Evolutionary conservation across 2,888 invertebrate genomes (phyloP).

Genomic region (Athetis lepigone): DNA sequence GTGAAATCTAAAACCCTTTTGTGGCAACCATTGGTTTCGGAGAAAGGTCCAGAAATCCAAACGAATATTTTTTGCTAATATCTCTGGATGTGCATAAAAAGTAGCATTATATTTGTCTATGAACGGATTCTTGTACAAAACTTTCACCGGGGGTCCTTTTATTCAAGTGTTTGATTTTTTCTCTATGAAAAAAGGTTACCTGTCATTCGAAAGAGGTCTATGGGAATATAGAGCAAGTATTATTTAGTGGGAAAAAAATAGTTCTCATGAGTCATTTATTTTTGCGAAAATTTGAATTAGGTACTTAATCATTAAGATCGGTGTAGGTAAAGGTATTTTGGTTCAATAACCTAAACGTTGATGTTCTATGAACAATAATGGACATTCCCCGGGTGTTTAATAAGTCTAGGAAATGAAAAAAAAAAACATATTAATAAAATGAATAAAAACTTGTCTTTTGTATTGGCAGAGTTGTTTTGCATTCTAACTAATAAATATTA

Average conservation of each 20-base stretch:
- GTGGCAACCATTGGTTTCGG: constrained; percentile 70
- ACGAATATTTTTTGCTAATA: constrained; percentile 75
- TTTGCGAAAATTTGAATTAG: constrained; percentile 13
- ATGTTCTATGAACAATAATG: too few species aligned
- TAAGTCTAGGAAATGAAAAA: too few species aligned
- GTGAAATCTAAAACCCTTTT: constrained; percentile 88
- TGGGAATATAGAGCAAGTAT: constrained; percentile 74
- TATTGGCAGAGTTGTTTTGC: too few species aligned
- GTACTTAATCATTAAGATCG: too few species aligned
- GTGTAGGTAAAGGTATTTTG: too few species aligned
- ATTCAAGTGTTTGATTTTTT: constrained; percentile 69
- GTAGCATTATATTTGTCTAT: constrained; percentile 76
- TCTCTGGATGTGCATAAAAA: constrained; percentile 74
- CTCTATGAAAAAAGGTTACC: constrained; percentile 68
- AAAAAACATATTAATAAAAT: too few species aligned
- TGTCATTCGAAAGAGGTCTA: constrained; percentile 73
- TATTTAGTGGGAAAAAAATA: constrained; percentile 18
- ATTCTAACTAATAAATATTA: too few species aligned
- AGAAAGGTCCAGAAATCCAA: constrained; percentile 79
- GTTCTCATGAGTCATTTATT: constrained; percentile 35
- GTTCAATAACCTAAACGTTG: too few species aligned
- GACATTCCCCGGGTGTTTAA: too few species aligned
- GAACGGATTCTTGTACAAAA: constrained; percentile 80
- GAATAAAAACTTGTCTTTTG: too few species aligned
- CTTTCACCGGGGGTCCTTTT: constrained; percentile 80